Evolutionary conservation across 2,113 vertebrate species (phyloP).

Genomic region (Nibea albiflora): DNA sequence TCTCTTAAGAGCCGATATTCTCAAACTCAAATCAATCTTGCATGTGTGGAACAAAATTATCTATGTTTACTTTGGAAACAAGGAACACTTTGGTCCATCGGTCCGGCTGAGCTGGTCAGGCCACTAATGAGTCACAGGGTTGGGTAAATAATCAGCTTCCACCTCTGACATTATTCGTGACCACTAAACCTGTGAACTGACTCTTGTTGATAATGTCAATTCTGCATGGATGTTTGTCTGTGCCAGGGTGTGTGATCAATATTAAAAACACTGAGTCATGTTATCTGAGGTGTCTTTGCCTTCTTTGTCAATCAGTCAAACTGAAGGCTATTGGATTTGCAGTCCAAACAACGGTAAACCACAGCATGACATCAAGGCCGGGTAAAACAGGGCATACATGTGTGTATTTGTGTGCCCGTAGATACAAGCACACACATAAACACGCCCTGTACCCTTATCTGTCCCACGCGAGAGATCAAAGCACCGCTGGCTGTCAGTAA

Average conservation of each 20-base stretch:
- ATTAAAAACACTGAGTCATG: conserved; percentile 43
- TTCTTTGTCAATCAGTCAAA: conserved; percentile 45
- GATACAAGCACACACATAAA: conserved; percentile 18
- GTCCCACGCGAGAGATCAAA: conserved; percentile 75
- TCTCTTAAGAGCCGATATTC: conserved; percentile 6
- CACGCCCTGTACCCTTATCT: conserved; percentile 66
- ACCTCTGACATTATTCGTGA: conserved; percentile 54
- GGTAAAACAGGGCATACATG: conserved; percentile 13
- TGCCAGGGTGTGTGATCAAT: conserved; percentile 33
- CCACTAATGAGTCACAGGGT: conserved; percentile 62
- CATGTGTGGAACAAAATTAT: conserved; percentile 24
- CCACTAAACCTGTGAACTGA: conserved; percentile 17
- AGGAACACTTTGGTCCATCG: conserved; percentile 25
- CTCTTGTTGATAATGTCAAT: conserved; percentile 32
- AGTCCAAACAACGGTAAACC: conserved; percentile 59
- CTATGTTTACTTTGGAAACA: conserved; percentile 42
- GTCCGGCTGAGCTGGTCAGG: conserved; percentile 36
- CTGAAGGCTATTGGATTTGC: conserved; percentile 57
- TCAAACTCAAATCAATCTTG: conserved; percentile 4
- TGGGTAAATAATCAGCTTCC: conserved; percentile 67
- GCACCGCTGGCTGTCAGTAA: conserved; percentile 49
- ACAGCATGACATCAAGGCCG: conserved; percentile 47
- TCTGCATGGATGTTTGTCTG: conserved; percentile 22
- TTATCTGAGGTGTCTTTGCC: conserved; percentile 55
- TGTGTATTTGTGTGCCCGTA: conserved; percentile 10